Conservation (phyloP, 2,113 vertebrate genomes). For the Monarcha castaneiventris region DNA sequence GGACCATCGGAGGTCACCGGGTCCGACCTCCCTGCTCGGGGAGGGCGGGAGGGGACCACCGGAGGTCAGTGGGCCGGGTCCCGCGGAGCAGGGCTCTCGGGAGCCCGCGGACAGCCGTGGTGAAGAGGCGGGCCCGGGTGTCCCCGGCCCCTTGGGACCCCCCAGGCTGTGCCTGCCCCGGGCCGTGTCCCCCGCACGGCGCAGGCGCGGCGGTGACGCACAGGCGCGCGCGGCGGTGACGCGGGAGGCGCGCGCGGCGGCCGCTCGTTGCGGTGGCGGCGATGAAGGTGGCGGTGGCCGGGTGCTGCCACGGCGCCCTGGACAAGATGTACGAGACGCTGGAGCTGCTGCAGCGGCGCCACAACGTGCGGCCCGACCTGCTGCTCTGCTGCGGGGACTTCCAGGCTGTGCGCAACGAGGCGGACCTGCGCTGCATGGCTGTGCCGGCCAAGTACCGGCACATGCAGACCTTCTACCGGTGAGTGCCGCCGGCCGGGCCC, state of each 20-base stretch:
- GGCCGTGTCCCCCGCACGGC: accelerated
- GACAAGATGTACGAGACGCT: conserved; percentile 96
- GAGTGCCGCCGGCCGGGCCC: background rate
- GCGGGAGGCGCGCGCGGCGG: accelerated
- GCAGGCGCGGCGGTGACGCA: background rate
- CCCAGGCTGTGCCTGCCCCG: accelerated
- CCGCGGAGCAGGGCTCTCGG: too few species aligned
- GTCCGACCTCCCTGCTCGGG: background rate
- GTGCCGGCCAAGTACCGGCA: conserved; percentile 89
- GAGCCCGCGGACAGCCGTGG: accelerated
- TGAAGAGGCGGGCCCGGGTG: accelerated
- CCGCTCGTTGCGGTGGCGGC: background rate
- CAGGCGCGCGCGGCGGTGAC: background rate
- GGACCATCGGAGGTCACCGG: background rate
- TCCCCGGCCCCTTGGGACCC: accelerated
- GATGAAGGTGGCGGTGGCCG: conserved; percentile 94
- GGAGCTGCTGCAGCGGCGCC: conserved; percentile 81
- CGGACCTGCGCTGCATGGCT: conserved; percentile 93
- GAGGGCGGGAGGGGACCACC: background rate
- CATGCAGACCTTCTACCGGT: conserved; percentile 98
- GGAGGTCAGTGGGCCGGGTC: too few species aligned
- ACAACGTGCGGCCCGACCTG: conserved; percentile 81
- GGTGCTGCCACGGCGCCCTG: conserved; percentile 94
- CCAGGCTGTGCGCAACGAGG: conserved; percentile 94
- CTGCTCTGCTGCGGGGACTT: conserved; percentile 94